Evolutionary conservation across 1,140 invertebrate genomes (phyloP).

Genomic region (Rhopalosiphum padi): DNA sequence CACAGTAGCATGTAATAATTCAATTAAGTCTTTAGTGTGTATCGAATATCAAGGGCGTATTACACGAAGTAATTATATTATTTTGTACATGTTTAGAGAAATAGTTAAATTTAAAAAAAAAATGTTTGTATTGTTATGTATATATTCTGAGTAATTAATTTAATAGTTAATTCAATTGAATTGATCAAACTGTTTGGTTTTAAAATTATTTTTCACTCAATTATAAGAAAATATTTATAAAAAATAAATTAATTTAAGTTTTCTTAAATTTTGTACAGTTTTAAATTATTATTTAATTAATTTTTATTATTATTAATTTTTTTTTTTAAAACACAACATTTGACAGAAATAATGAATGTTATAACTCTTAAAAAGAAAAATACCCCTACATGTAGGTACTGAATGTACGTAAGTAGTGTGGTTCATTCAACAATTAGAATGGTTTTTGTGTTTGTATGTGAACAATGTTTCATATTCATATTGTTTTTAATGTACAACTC

Average conservation of each 20-base stretch:
- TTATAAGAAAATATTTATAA: neutral
- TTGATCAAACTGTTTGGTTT: neutral
- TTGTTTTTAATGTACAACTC: neutral
- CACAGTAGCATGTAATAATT: neutral
- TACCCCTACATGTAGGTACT: no score
- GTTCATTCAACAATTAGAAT: neutral
- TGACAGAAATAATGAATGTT: neutral
- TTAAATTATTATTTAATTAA: no score
- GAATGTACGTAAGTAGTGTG: neutral
- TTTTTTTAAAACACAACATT: neutral
- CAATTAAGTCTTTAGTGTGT: neutral
- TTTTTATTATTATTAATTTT: no score
- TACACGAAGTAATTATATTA: neutral
- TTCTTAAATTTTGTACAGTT: neutral
- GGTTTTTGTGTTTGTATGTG: neutral
- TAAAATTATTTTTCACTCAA: neutral
- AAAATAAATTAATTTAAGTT: neutral
- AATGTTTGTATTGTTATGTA: neutral
- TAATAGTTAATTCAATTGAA: neutral
- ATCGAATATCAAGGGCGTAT: neutral
- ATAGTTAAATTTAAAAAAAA: neutral
- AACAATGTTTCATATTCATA: neutral
- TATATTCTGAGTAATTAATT: neutral
- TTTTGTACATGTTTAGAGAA: neutral
- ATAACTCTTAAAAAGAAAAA: neutral